phyloP scores from a whole-genome alignment of 1,140 invertebrate genomes.

The Calliphora vicina region DNA sequence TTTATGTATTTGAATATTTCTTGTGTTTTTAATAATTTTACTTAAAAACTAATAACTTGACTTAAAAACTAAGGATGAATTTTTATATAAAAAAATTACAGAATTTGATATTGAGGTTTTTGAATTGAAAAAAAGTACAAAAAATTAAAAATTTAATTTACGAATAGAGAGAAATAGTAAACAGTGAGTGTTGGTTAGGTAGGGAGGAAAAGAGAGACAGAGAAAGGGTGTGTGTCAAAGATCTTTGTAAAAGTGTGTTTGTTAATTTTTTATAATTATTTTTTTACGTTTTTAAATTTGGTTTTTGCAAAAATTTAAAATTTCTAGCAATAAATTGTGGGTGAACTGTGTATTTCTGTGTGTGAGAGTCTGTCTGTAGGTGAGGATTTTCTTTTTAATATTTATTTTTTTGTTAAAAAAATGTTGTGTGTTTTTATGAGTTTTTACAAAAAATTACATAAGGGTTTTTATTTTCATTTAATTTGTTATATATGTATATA shows the following conservation, averaged over 20 bases:
- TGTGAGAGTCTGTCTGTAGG: not conserved
- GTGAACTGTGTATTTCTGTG: constrained; percentile 20
- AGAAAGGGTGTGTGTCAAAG: not conserved
- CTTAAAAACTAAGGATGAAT: not conserved
- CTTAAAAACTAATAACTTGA: not conserved
- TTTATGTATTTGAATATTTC: not conserved
- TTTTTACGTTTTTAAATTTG: not conserved
- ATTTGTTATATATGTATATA: not conserved
- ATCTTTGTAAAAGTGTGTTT: not conserved
- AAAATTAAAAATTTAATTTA: not conserved
- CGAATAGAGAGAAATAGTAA: not conserved
- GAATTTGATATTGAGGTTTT: not conserved
- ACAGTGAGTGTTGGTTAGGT: not conserved
- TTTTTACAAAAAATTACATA: constrained; percentile 40
- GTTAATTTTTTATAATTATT: constrained; percentile 23
- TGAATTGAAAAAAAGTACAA: not conserved
- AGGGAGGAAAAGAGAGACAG: not conserved
- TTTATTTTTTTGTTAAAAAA: constrained; percentile 29
- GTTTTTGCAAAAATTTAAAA: not conserved
- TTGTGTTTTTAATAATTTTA: not conserved
- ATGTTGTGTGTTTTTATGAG: not conserved
- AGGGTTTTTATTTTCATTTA: constrained; percentile 14
- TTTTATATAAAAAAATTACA: not conserved
- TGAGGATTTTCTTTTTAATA: not conserved
- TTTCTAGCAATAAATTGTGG: not conserved